These are phyloP conservation scores for Perccottus glenii DNA, from an alignment of 2,113 vertebrate species.

Conservation along the genomic window DNA sequence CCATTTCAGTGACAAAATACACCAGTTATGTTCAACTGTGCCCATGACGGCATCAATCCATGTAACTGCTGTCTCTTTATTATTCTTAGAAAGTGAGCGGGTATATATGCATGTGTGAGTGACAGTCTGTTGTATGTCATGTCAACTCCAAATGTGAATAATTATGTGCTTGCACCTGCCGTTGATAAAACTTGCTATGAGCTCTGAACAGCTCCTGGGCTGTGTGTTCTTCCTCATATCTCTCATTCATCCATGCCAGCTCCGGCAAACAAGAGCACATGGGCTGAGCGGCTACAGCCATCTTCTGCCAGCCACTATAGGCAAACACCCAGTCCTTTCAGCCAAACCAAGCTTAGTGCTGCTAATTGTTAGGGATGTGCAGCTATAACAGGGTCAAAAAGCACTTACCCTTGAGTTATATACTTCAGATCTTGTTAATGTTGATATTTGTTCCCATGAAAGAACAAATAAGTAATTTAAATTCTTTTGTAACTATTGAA, in stretches of 20 bases:
- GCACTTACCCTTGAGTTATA: not conserved
- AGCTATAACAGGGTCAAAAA: slow-evolving; percentile 41
- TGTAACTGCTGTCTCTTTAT: slow-evolving; percentile 25
- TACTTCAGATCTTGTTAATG: too few species aligned
- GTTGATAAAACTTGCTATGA: not conserved
- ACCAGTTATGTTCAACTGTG: slow-evolving; percentile 64
- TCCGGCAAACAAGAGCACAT: slow-evolving; percentile 55
- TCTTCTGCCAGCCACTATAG: slow-evolving; percentile 55
- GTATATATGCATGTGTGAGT: slow-evolving; percentile 7
- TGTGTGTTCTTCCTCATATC: slow-evolving; percentile 38
- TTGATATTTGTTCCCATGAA: too few species aligned
- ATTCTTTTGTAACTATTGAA: too few species aligned
- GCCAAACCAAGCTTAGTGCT: slow-evolving; percentile 60
- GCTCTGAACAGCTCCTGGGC: slow-evolving; percentile 37
- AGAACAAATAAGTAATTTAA: too few species aligned
- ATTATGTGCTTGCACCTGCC: slow-evolving; percentile 30
- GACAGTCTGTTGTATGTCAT: slow-evolving; percentile 8
- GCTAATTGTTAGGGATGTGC: slow-evolving; percentile 51
- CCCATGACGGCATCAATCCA: slow-evolving; percentile 57
- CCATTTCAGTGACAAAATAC: slow-evolving; percentile 66
- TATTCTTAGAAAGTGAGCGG: slow-evolving; percentile 32
- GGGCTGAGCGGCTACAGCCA: slow-evolving; percentile 28
- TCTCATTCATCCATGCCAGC: slow-evolving; percentile 51
- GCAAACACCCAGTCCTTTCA: slow-evolving; percentile 52
- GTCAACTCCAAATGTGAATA: slow-evolving; percentile 9